Base-by-base conservation (phyloP, 2,113 vertebrate species). In the Archilochus colubris region DNA sequence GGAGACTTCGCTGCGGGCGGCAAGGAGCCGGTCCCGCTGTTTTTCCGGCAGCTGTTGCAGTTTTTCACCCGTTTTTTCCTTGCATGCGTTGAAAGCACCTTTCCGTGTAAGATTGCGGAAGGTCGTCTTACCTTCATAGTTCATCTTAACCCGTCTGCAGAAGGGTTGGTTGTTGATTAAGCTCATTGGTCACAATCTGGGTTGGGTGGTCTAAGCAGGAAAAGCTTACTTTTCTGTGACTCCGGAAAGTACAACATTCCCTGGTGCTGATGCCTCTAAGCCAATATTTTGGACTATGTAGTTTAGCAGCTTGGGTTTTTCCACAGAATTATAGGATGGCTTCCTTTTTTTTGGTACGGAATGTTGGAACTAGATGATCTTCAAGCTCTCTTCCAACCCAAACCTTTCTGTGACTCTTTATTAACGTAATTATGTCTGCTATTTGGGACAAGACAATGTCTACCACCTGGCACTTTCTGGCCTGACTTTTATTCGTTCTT, bases 251-350 rank as follows among this genome's bases (percentile, higher is more conserved):
- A 6, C 20, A 17, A 1, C 9, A 0, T 1, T 57, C 50, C 27
- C 19, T 27, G 4, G 24, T 10, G 17, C 27, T 31, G 44, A 28
- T 22, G 12, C 2, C 7, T 8, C 9, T 23, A 19, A 79, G 43
- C 38, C 0, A 0, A 0, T 68, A 1, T 20, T 72, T 64, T 66
- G 28, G 48, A 22, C 8, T 9, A 24, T 54, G 28, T 7, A 46
- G 30, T 59, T 86, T 25, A 23, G 44, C 4, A 0, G 4, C 38
- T 22, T 38, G 5, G 11, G 10, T 8, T 90, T 67, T 83, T 33
- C 48, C 33, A 1, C 9, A 19, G 33, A 51, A 21, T 9, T 9
- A 38, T 20, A 48, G 70, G 68, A 68, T 6, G 43, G 19, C 46
- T 48, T 20, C 18, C 46, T 21, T 48, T 48, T 10, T 38, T 22